phyloP scores from a whole-genome alignment of 2,113 vertebrate genomes.

The Barnardius zonarius region DNA sequence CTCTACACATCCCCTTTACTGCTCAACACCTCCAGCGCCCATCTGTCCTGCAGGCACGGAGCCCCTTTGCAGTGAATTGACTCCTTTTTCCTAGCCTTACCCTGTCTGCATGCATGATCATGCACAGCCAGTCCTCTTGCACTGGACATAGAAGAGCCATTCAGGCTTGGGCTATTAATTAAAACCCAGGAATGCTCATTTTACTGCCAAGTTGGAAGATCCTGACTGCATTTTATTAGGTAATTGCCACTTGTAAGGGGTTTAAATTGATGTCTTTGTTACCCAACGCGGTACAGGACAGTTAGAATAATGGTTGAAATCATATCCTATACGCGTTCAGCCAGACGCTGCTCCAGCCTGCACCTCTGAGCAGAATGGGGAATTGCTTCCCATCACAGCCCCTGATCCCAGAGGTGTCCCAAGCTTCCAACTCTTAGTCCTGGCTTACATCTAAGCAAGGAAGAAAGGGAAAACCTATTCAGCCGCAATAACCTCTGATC shows the following conservation, averaged over 20 bases:
- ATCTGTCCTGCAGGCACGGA: not conserved
- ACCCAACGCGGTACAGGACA: not conserved
- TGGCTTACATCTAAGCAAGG: no score
- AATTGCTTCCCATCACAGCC: not conserved
- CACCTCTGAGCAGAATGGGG: not conserved
- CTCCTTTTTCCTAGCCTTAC: not conserved
- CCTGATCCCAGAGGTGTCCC: not conserved
- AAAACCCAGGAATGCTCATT: conserved; percentile 55
- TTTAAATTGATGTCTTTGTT: conserved; percentile 65
- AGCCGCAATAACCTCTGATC: not conserved
- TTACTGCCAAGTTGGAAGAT: conserved; percentile 62
- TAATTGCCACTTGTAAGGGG: conserved; percentile 59
- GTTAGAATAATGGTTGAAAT: conserved; percentile 47
- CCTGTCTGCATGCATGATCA: not conserved
- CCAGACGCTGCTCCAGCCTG: not conserved
- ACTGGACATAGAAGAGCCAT: not conserved
- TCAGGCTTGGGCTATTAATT: conserved; percentile 60
- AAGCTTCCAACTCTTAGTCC: not conserved
- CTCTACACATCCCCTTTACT: not conserved
- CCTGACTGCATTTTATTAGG: conserved; percentile 68
- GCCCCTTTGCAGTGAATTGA: not conserved
- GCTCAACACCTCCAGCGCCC: not conserved
- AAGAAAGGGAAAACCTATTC: not conserved
- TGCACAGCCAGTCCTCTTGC: not conserved
- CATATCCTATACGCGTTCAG: not conserved